Evolutionary conservation across 2,113 vertebrate species (phyloP), one percentile per base, ranked within the genome.

Genomic region (Pygoscelis adeliae): DNA sequence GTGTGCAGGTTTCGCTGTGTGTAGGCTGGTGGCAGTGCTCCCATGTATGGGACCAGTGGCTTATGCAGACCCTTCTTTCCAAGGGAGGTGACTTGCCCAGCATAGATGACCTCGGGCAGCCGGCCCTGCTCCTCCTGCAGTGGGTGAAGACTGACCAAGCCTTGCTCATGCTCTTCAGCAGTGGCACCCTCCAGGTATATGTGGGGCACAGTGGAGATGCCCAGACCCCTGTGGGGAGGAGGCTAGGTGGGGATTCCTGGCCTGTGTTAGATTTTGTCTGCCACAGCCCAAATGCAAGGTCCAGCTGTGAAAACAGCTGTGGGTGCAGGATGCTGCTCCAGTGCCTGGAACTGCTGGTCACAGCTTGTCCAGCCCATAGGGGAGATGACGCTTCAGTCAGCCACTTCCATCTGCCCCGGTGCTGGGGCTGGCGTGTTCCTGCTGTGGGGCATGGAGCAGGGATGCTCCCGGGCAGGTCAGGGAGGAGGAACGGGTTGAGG

Each of bases 71-170:
- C 9, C 21, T 69, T 90, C 5, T 86, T 47, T 95, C 65, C 44
- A 83, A 99, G 99, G 99, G 99, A 96, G 99, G 99, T 83, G 99
- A 99, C 96, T 97, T 99, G 90, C 98, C 97, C 97, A 99, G 94
- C 97, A 97, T 98, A 61, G 98, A 99, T 96, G 99, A 97, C 96
- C 97, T 88, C 0, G 98, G 93, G 62, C 93, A 93, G 55, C 97
- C 98, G 1, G 95, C 97, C 8, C 98, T 99, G 56, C 98, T 99
- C 62, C 98, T 99, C 40, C 98, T 99, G 76, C 99, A 99, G 97
- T 99, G 99, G 99, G 99, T 99, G 95, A 99, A 99, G 97, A 99
- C 99, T 0, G 99, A 99, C 66, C 99, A 99, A 73, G 99, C 99
- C 61, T 99, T 99, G 52, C 98, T 99, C 66, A 99, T 99, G 99